Evolutionary conservation across 2,113 vertebrate genomes (phyloP).

Genomic region (western clawed frog (Xenopus tropicalis)): DNA sequence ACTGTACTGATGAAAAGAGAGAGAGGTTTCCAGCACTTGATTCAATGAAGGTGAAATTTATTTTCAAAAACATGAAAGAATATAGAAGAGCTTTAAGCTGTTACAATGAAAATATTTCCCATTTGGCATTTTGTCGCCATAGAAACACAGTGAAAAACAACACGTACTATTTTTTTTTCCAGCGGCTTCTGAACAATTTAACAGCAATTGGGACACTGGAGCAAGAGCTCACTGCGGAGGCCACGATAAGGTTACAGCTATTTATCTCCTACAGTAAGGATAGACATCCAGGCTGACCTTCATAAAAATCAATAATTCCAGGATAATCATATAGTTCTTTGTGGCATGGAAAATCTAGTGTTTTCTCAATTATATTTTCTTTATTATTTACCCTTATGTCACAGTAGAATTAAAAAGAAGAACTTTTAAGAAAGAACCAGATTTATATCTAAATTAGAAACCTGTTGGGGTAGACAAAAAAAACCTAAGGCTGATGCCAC

Average conservation of each 20-base stretch:
- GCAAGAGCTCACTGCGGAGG: slow-evolving; percentile 11
- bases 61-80: slow-evolving; percentile 17
- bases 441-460: too few species aligned
- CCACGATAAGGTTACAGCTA: slow-evolving; percentile 12
- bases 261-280: not conserved
- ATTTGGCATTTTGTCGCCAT: slow-evolving; percentile 9
- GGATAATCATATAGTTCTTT: too few species aligned
- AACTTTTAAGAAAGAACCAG: too few species aligned
- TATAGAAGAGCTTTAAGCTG: not conserved
- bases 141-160: slow-evolving; percentile 33
- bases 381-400: too few species aligned
- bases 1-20: not conserved
- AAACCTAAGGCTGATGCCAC: too few species aligned
- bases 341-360: too few species aligned
- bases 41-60: slow-evolving; percentile 8
- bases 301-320: too few species aligned
- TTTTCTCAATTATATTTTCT: too few species aligned
- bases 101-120: slow-evolving; percentile 13
- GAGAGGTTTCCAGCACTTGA: not conserved
- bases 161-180: not conserved
- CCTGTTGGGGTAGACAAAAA: too few species aligned
- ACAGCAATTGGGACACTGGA: slow-evolving; percentile 1
- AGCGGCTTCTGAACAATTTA: slow-evolving; percentile 21
- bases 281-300: too few species aligned
- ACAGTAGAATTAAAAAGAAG: too few species aligned